Evolutionary conservation across 2,113 vertebrate genomes (phyloP).

Genomic region (Paraplagusia blochii): DNA sequence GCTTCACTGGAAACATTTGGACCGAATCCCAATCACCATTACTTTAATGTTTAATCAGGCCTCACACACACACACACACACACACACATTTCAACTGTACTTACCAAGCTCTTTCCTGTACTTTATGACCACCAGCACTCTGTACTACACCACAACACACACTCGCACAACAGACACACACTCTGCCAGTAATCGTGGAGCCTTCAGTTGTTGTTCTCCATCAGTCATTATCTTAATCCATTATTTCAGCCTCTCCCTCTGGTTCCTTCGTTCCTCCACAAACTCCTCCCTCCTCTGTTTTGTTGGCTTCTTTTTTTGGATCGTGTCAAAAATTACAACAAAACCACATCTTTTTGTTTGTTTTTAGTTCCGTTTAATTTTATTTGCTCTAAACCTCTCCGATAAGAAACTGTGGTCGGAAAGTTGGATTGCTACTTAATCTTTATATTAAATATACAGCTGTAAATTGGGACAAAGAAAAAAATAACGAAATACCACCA

Average conservation of each 20-base stretch:
- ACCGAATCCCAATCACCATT: slow-evolving; percentile 46
- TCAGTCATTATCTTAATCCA: neutral
- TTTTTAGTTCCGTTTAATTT: no score
- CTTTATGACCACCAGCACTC: slow-evolving; percentile 40
- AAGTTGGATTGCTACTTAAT: no score
- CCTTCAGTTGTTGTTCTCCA: slow-evolving; percentile 15
- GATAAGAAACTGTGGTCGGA: no score
- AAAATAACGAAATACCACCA: no score
- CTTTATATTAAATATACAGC: no score
- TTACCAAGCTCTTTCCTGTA: slow-evolving; percentile 64
- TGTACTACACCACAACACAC: slow-evolving; percentile 18
- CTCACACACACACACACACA: slow-evolving; percentile 27
- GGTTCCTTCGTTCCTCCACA: neutral
- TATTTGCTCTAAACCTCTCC: no score
- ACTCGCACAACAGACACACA: slow-evolving; percentile 20
- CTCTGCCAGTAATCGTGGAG: slow-evolving; percentile 10
- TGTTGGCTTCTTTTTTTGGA: no score
- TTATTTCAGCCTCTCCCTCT: neutral
- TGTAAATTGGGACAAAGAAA: no score
- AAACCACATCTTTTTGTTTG: no score
- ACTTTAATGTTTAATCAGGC: slow-evolving; percentile 63
- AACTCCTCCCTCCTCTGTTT: neutral
- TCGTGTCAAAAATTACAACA: no score
- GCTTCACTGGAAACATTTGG: slow-evolving; percentile 57
- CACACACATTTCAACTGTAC: slow-evolving; percentile 52